Evolutionary conservation across 2,113 vertebrate genomes (phyloP), one percentile per base, ranked within the genome.

Genomic region (Bufo gargarizans): DNA sequence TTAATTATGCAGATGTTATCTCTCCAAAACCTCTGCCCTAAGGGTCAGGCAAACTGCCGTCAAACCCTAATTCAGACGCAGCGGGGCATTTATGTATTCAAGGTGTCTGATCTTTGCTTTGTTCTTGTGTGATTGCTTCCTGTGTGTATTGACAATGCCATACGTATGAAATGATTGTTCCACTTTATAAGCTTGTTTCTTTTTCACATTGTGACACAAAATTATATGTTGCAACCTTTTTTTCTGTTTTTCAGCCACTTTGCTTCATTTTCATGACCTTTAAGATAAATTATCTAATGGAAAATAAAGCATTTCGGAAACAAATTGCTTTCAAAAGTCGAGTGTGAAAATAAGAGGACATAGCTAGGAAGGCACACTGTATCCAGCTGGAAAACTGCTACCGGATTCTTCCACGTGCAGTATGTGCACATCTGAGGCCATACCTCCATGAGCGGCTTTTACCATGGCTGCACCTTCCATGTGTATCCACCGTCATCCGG

Each of bases 61-160:
- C 33, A 74, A 53, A 20, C n/a, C 33, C 45, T 53, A 6, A 22
- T 69, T 49, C 20, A 14, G 47, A 53, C 53, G 20, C 49, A 84
- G 11, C 55, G 20, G 33, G 19, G 58, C 49, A 43, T 43, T 61
- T 81, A 61, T 61, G 79, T 81, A 81, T 61, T 81, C 63, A 65
- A 84, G 82, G 82, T 55, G 63, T 84, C 45, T 84, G 82, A 71
- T 84, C 63, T 84, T 16, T 53, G 47, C 63, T 84, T 84, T 84
- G 82, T 69, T 55, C 49, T 55, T 17, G 13, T 22, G 17, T 84
- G 65, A 84, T 71, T 71, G 82, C 47, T 55, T 61, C 56, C 78
- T 81, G n/a, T 6, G 19, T 33, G 67, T 69, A 53, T 81, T 81
- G 58, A 81, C 79, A 61, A 19, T 47, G 22, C 10, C 43, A 7